Evolutionary conservation across 2,888 invertebrate species (phyloP).

Genomic region (Spilarctia lutea): DNA sequence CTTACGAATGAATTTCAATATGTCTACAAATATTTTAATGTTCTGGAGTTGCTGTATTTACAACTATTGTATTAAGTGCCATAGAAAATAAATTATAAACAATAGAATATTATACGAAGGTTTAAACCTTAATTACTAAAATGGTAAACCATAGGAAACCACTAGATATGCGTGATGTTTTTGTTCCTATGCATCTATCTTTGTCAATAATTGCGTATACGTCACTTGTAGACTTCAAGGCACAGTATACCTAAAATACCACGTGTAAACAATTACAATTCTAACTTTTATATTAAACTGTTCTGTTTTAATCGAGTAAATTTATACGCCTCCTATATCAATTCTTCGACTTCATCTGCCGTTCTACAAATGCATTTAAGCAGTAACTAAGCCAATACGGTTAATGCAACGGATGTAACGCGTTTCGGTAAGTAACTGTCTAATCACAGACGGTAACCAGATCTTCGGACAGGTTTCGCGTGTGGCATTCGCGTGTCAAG

Average conservation of each 20-base stretch:
- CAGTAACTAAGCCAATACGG: slow-evolving; percentile 24
- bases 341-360: neutral
- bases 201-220: neutral
- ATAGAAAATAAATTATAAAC: neutral
- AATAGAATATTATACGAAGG: neutral
- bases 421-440: slow-evolving; percentile 46
- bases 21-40: neutral
- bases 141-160: neutral
- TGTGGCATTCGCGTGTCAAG: slow-evolving; percentile 64
- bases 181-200: neutral
- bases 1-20: neutral
- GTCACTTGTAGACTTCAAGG: neutral
- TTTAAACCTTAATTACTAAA: neutral
- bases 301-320: neutral
- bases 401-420: slow-evolving; percentile 47
- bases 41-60: neutral
- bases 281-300: neutral
- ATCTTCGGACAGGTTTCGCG: slow-evolving; percentile 41
- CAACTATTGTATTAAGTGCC: neutral
- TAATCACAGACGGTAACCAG: slow-evolving; percentile 40
- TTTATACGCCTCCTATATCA: neutral
- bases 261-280: neutral
- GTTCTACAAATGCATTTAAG: slow-evolving; percentile 21
- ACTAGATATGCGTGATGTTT: neutral
- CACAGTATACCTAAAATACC: neutral